Conservation (phyloP, 2,888 invertebrate genomes). For the Cephus nigrinus region DNA sequence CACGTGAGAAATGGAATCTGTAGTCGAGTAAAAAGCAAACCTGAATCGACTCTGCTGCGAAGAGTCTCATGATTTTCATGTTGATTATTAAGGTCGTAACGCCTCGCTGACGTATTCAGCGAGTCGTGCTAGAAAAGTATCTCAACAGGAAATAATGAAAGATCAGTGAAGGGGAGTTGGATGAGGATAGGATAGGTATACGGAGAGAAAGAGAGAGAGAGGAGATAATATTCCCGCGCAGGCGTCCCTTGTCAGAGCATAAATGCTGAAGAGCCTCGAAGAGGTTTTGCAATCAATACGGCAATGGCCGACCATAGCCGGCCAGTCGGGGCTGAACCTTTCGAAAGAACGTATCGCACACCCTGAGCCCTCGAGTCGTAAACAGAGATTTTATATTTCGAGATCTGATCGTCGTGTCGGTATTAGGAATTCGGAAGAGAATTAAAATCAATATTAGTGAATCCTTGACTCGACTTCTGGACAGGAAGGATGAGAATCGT, state of each 20-base stretch:
- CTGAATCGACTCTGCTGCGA: background rate
- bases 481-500: background rate
- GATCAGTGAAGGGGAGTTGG: background rate
- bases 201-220: background rate
- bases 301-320: conserved; percentile 59
- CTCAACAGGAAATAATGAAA: background rate
- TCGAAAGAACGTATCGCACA: conserved; percentile 45
- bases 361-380: conserved; percentile 1
- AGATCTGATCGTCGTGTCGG: background rate
- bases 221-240: background rate
- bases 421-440: background rate
- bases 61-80: background rate
- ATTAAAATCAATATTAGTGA: background rate
- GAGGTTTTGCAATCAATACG: conserved; percentile 57
- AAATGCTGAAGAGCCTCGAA: background rate
- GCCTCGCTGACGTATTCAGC: background rate
- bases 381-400: conserved; percentile 2
- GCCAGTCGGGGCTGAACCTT: conserved; percentile 60
- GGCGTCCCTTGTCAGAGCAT: background rate
- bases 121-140: background rate
- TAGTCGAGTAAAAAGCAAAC: background rate
- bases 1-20: background rate
- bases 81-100: background rate
- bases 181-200: background rate
- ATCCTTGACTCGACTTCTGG: background rate